phyloP scores from a whole-genome alignment of 2,888 invertebrate species.

The Drosophila diplacantha region DNA sequence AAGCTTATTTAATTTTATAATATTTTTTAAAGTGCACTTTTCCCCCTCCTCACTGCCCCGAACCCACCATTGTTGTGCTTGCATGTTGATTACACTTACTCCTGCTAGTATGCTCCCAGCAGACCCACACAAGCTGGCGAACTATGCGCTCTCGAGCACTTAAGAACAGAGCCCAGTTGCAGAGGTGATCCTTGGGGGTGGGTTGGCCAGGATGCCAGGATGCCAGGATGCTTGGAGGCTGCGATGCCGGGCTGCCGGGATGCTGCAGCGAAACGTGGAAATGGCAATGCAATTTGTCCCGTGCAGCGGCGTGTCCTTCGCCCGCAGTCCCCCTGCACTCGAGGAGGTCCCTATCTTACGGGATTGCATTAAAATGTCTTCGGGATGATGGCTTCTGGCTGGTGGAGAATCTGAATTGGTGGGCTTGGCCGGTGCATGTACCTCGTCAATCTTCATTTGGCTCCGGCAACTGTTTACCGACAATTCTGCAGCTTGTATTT shows the following conservation, averaged over 20 bases:
- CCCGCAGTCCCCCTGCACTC: conserved; percentile 23
- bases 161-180: conserved; percentile 28
- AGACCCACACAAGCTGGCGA: conserved; percentile 41
- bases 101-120: conserved; percentile 49
- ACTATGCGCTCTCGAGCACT: conserved; percentile 49
- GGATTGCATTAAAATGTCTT: conserved; percentile 50
- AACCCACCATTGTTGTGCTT: conserved; percentile 39
- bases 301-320: conserved; percentile 37
- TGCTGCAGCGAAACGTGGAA: conserved; percentile 49
- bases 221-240: not conserved
- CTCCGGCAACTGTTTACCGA: conserved; percentile 32
- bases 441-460: conserved; percentile 39
- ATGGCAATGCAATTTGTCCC: conserved; percentile 70
- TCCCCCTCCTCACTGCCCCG: not conserved
- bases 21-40: conserved; percentile 12
- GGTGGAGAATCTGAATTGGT: conserved; percentile 24
- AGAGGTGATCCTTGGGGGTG: conserved; percentile 7
- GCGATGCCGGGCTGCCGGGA: not conserved
- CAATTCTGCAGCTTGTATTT: conserved; percentile 31
- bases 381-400: conserved; percentile 24
- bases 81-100: conserved; percentile 61
- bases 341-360: conserved; percentile 31
- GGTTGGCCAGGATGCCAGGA: conserved; percentile 2
- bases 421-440: conserved; percentile 30
- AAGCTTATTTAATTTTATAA: not conserved